A percentile compares a stretch with the other conserved stretches of the same genome.
Conservation (phyloP, 1,140 invertebrate species). For the Bombus waltoni region DNA sequence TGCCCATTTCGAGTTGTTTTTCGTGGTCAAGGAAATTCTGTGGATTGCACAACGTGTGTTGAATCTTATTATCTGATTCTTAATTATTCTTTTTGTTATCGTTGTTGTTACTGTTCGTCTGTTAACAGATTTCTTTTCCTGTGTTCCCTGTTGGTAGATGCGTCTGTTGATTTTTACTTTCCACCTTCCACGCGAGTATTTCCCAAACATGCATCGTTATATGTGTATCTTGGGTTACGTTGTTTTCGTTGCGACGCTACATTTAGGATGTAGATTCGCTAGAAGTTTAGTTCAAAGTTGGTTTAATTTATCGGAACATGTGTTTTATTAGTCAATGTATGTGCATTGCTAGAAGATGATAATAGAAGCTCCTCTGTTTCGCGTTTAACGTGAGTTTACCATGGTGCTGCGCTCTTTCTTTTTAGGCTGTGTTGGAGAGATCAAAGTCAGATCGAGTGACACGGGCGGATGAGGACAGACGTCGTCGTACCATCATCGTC, state of each 20-base stretch:
- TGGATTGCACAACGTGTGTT: constrained; percentile 55
- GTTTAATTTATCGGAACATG: neutral
- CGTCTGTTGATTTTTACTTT: constrained; percentile 17
- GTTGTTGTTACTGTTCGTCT: neutral
- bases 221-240: neutral
- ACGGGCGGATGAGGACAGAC: constrained; percentile 92
- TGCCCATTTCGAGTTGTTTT: constrained; percentile 57
- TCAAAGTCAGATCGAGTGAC: constrained; percentile 91
- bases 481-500: constrained; percentile 94
- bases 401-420: constrained; percentile 2
- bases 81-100: constrained; percentile 6
- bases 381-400: neutral
- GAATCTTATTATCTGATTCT: constrained; percentile 51
- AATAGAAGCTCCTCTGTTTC: neutral
- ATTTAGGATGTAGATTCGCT: neutral
- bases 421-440: constrained; percentile 88
- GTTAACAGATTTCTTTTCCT: neutral
- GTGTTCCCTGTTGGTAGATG: neutral
- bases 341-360: neutral
- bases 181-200: neutral
- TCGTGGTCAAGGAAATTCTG: constrained; percentile 56
- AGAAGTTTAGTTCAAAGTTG: neutral
- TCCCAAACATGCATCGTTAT: neutral
- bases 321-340: neutral
- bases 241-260: constrained; percentile 20